Conservation (phyloP, 2,113 vertebrate species). For the Trichomycterus rosablanca region DNA sequence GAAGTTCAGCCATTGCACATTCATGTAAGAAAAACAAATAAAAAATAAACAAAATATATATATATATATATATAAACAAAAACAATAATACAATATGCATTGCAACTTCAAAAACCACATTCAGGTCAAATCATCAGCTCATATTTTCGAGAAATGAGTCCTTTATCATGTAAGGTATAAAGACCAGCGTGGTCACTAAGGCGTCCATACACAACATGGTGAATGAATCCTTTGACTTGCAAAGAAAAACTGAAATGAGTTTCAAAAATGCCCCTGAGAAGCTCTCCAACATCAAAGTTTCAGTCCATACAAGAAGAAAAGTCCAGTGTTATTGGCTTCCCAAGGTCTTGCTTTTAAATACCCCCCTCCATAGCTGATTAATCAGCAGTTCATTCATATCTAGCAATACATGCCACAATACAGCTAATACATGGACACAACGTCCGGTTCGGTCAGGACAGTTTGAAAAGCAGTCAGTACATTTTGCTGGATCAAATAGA, state of each 20-base stretch:
- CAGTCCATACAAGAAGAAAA: constrained; percentile 44
- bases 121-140: too few species aligned
- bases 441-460: constrained; percentile 20
- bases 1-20: constrained; percentile 33
- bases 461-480: constrained; percentile 8
- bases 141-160: too few species aligned
- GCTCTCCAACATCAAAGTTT: constrained; percentile 21
- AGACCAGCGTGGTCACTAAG: constrained; percentile 1
- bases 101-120: not conserved
- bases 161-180: too few species aligned
- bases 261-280: constrained; percentile 12
- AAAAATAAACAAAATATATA: constrained; percentile 23
- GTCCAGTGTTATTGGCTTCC: constrained; percentile 34
- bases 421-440: constrained; percentile 1
- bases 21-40: constrained; percentile 29
- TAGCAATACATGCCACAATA: too few species aligned
- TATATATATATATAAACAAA: too few species aligned
- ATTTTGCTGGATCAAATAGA: constrained; percentile 36
- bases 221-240: constrained; percentile 37
- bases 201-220: constrained; percentile 34
- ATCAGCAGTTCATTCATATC: constrained; percentile 31
- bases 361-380: constrained; percentile 1
- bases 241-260: constrained; percentile 23
- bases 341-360: not conserved
- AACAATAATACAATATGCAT: constrained; percentile 21